Conservation (phyloP, 2,888 invertebrate genomes). For the Oeneis ivallda region DNA sequence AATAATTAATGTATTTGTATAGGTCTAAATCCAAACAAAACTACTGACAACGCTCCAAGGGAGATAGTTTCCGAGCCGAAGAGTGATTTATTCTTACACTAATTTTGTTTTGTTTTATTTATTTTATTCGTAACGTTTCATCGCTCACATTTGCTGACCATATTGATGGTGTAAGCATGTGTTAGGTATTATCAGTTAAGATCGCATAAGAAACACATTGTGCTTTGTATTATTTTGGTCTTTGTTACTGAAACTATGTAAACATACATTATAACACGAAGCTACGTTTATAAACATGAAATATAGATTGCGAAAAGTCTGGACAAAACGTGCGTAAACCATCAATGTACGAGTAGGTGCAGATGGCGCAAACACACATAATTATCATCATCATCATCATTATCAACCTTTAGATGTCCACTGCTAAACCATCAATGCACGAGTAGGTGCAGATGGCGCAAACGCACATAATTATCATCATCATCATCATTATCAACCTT, state of each 20-base stretch:
- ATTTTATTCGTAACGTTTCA: background rate
- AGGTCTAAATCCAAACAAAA: background rate
- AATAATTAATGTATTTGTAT: slow-evolving; percentile 15
- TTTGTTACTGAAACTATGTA: background rate
- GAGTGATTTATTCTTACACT: background rate
- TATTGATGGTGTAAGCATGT: slow-evolving; percentile 24
- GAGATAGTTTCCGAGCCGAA: background rate
- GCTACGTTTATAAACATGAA: slow-evolving; percentile 9
- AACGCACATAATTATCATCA: no score
- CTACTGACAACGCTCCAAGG: background rate
- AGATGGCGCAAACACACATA: no score
- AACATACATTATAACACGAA: background rate
- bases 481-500: no score
- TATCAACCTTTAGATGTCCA: no score
- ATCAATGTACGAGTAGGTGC: background rate
- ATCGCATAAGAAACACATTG: slow-evolving; percentile 3
- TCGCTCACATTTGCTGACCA: slow-evolving; percentile 29
- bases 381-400: no score
- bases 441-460: no score
- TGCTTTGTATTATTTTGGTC: slow-evolving; percentile 1
- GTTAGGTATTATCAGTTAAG: background rate
- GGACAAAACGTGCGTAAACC: background rate
- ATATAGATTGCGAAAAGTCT: slow-evolving; percentile 4
- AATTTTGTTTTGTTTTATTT: no score
- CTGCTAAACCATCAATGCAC: no score